Evolutionary conservation across 37 sponge, comb jelly and placozoan genomes (phyloP).

Genomic region (Bolinopsis microptera): DNA sequence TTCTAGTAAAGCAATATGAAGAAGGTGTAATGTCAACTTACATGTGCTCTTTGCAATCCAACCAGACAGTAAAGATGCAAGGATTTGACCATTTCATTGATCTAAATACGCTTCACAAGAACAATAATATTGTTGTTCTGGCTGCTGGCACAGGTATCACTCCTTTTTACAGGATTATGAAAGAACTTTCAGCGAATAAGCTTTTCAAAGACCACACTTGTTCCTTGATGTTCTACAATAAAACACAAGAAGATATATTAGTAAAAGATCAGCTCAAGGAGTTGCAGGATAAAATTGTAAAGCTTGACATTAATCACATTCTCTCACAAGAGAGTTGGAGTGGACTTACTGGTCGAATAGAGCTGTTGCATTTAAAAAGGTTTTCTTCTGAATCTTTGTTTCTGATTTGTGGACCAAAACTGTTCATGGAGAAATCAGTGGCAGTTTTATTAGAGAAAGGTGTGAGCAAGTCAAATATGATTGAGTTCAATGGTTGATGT

Average conservation of each 20-base stretch:
- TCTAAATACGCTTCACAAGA: not conserved
- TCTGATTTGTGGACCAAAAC: constrained; percentile 39
- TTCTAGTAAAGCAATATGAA: not conserved
- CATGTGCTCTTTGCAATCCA: not conserved
- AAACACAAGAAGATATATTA: constrained; percentile 37
- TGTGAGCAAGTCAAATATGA: not conserved
- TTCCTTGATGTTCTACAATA: constrained; percentile 11
- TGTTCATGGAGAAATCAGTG: not conserved
- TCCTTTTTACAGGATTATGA: constrained; percentile 33
- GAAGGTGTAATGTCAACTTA: not conserved
- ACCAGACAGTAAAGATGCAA: not conserved
- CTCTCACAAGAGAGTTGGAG: constrained; percentile 33
- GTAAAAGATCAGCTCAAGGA: not conserved
- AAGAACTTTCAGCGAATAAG: not conserved
- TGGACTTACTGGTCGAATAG: not conserved
- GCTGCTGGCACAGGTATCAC: constrained; percentile 62
- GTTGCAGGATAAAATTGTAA: not conserved
- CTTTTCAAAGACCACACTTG: not conserved
- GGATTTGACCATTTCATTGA: constrained; percentile 50
- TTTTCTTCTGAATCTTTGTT: not conserved
- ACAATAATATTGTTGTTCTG: not conserved
- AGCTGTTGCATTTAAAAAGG: not conserved
- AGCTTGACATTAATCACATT: not conserved
- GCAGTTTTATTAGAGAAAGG: not conserved
- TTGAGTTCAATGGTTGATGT: constrained; percentile 49